Evolutionary conservation across 2,113 vertebrate genomes (phyloP).

Genomic region (Plestiodon gilberti): DNA sequence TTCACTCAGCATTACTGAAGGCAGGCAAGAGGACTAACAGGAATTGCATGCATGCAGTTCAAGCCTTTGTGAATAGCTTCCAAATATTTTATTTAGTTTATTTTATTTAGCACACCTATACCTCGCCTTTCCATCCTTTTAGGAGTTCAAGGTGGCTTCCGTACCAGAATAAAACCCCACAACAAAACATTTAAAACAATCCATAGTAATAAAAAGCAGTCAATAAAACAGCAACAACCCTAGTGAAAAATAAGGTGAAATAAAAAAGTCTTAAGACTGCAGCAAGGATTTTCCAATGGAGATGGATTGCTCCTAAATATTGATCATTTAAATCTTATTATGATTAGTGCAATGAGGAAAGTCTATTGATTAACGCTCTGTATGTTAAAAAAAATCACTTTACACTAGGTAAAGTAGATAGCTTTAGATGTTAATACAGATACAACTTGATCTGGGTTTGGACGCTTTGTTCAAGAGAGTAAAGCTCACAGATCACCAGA

Average conservation of each 20-base stretch:
- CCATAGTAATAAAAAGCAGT: too few relatives aligned
- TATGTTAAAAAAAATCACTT: not conserved
- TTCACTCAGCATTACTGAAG: slow-evolving; percentile 44
- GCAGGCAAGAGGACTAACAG: not conserved
- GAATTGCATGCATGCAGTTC: not conserved
- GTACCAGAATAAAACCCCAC: too few relatives aligned
- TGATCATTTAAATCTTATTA: slow-evolving; percentile 7
- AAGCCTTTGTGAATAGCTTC: not conserved
- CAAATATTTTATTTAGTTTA: not conserved
- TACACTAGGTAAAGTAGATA: not conserved
- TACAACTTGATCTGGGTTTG: not conserved
- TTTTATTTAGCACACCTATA: too few relatives aligned
- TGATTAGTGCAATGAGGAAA: not conserved
- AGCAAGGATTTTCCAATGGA: not conserved
- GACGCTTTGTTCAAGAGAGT: not conserved
- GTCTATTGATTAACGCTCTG: slow-evolving; percentile 7
- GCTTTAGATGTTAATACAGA: not conserved
- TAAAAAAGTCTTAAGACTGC: too few relatives aligned
- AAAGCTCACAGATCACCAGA: not conserved
- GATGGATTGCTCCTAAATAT: not conserved
- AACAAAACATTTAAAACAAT: too few relatives aligned
- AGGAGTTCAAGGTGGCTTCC: too few relatives aligned
- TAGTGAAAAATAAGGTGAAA: too few relatives aligned
- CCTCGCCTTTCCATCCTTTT: too few relatives aligned
- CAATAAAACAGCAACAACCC: too few relatives aligned